A percentile compares a stretch with the other conserved stretches of the same genome.
phyloP scores from a whole-genome alignment of 2,113 vertebrate genomes.

The Myotis brandtii region DNA sequence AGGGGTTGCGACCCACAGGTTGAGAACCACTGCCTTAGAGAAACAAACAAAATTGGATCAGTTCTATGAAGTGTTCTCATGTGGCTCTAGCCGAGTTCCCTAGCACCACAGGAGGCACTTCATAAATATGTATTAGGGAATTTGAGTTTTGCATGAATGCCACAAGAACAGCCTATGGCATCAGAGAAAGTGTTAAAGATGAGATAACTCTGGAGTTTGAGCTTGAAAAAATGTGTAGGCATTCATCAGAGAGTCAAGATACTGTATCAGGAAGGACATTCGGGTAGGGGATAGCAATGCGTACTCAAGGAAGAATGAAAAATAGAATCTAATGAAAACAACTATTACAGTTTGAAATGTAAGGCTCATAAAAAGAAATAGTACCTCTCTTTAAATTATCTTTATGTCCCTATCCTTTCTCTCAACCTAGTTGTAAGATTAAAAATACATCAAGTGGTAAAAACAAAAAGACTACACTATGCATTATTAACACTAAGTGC shows the following conservation, averaged over 20 bases:
- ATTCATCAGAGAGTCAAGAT: not conserved
- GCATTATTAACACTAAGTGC: not conserved
- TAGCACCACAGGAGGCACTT: not conserved
- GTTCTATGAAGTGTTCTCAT: not conserved
- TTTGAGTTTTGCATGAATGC: not conserved
- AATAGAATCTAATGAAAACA: not conserved
- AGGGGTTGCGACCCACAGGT: too few relatives aligned
- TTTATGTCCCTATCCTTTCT: not conserved
- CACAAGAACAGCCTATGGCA: not conserved
- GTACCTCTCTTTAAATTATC: not conserved
- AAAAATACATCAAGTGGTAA: not conserved
- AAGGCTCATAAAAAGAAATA: not conserved
- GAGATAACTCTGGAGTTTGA: not conserved
- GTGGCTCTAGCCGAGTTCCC: not conserved
- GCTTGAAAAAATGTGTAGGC: not conserved
- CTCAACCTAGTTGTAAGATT: not conserved
- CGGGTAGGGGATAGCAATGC: not conserved
- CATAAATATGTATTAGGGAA: not conserved
- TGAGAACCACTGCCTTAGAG: not conserved
- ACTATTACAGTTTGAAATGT: not conserved
- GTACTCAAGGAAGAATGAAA: not conserved
- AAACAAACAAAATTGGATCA: not conserved
- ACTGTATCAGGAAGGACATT: not conserved
- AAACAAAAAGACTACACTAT: not conserved
- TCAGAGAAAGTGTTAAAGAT: slow-evolving; percentile 2